These are phyloP conservation scores for Catharus minimus DNA, from an alignment of 2,113 vertebrate genomes.

Conservation along the genomic window DNA sequence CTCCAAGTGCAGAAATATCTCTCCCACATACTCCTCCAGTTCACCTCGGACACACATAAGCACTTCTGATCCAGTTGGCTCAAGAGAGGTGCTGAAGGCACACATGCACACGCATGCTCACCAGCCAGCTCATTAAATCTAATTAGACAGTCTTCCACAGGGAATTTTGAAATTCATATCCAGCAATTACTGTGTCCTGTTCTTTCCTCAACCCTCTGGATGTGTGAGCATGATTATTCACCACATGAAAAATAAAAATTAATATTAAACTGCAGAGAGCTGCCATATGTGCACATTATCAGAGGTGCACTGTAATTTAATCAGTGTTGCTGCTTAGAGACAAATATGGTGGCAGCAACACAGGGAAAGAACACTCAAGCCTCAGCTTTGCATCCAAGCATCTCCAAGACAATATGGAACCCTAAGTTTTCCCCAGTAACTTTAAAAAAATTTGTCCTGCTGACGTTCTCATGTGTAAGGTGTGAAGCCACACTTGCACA, in stretches of 20 bases:
- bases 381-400: not conserved
- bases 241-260: conserved; percentile 31
- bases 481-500: not conserved
- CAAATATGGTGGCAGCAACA: not conserved
- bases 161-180: conserved; percentile 36
- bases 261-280: not conserved
- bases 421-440: not conserved
- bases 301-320: not conserved
- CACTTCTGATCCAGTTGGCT: conserved; percentile 15
- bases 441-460: not conserved
- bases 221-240: not conserved
- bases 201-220: conserved; percentile 22
- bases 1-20: not conserved
- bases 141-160: conserved; percentile 25
- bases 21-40: not conserved
- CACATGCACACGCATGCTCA: not conserved
- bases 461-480: not conserved
- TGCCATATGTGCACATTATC: not conserved
- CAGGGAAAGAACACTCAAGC: not conserved
- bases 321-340: not conserved
- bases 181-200: conserved; percentile 17
- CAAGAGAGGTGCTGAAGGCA: not conserved
- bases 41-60: not conserved
- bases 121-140: conserved; percentile 41
- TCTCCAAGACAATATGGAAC: not conserved